Base-by-base conservation (phyloP, 1,140 invertebrate species). In the Eciton burchellii region DNA sequence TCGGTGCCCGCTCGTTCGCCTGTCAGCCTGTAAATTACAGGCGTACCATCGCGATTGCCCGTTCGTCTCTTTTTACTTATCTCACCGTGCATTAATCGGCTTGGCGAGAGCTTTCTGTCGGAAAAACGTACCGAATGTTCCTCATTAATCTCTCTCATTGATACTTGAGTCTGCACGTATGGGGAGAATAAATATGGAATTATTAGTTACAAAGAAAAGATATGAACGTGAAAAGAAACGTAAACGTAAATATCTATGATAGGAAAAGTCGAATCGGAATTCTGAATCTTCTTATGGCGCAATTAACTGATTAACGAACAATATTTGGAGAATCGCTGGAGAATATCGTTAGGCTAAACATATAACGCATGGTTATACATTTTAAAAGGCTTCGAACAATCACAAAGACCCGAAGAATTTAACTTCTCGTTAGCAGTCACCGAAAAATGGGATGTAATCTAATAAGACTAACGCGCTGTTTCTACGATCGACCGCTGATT, bases 61-160 rank as follows among this genome's bases (percentile, higher is more conserved):
- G 11, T 21, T 41, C 43, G 35, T 82, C 71, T 56, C 54, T 57
- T 79, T 41, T 26, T 81, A 49, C 72, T 82, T 84, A 70, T 45
- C 12, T 35, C 41, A 52, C 45, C 47, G 45, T 3, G 49, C 9
- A 9, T 52, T 16, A 24, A 52, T 76, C 35, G 41, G 16, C 11
- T 65, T 19, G 45, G 63, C 19, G 26, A 65, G 45, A 62, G 14
- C 5, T 59, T 12, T 5, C 43, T 54, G 35, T 35, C 4, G 2
- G 9, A 21, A 19, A 62, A 9, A 63, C 12, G 16, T 63, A 3
- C 41, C 35, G 29, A 35, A 1, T 21, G 45, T 63, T 63, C 6
- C 63, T 52, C n/a, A 35, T 14, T 11, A 12, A 16, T 60, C 19
- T 3, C n/a, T 74, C 21, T 74, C 14, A 16, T 11, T 21, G 24